Evolutionary conservation across 2,888 invertebrate genomes (phyloP).

Genomic region (Melipona bicolor): DNA sequence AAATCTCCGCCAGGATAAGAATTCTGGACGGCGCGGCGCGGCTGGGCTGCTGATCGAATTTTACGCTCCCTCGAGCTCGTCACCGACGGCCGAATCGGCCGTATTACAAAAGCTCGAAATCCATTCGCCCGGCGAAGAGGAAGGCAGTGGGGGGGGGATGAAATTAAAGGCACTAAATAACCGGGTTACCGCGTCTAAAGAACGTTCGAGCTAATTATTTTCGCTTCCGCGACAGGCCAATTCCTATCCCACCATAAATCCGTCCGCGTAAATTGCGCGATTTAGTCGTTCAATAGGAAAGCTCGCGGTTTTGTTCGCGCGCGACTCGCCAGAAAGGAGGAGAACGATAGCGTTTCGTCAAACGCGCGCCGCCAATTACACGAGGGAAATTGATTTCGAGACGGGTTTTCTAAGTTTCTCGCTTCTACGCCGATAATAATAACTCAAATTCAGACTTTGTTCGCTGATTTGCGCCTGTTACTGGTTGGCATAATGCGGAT

Average conservation of each 20-base stretch:
- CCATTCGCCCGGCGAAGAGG: neutral
- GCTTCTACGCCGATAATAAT: too few species aligned
- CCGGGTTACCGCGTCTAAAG: neutral
- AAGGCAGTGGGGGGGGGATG: too few species aligned
- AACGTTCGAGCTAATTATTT: conserved; percentile 26
- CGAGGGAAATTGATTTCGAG: too few species aligned
- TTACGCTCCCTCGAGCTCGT: conserved; percentile 45
- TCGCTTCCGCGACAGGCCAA: neutral
- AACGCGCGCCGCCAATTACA: too few species aligned
- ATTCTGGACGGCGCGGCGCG: conserved; percentile 52
- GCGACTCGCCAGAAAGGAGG: too few species aligned
- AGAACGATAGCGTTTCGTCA: neutral
- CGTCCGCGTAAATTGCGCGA: conserved; percentile 16
- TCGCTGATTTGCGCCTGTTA: too few species aligned
- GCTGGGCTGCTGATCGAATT: conserved; percentile 61
- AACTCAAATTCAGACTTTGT: too few species aligned
- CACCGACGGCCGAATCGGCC: conserved; percentile 25
- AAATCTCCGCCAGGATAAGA: conserved; percentile 69
- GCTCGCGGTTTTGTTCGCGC: neutral
- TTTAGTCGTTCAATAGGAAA: neutral
- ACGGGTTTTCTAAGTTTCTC: too few species aligned
- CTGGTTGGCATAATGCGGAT: too few species aligned
- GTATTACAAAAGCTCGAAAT: neutral
- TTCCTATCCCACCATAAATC: neutral
- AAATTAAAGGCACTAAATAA: conserved; percentile 48